These are phyloP conservation scores for Sebastes matsubarae DNA, from an alignment of 2,797 vertebrate species.

Conservation along the genomic window DNA sequence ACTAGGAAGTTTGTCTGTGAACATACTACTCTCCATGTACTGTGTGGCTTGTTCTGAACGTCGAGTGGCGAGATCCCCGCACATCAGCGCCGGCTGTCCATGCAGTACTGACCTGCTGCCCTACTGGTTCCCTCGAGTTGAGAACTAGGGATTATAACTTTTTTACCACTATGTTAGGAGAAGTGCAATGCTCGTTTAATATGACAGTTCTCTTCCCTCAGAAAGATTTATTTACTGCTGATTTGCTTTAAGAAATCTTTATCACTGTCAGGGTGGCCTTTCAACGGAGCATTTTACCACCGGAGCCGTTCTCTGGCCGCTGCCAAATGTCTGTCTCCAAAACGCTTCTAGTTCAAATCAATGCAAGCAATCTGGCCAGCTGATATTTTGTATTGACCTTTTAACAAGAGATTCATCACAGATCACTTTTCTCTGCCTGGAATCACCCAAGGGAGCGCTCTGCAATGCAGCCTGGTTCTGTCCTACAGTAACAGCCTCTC, in stretches of 20 bases:
- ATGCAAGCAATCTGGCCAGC: slow-evolving; percentile 66
- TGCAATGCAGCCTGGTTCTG: slow-evolving; percentile 1
- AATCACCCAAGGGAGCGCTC: slow-evolving; percentile 46
- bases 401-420: slow-evolving; percentile 72
- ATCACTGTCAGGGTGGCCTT: slow-evolving; percentile 61
- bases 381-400: slow-evolving; percentile 76
- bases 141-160: neutral
- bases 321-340: slow-evolving; percentile 41
- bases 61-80: too few species aligned
- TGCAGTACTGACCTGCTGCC: neutral
- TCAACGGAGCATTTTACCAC: slow-evolving; percentile 47
- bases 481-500: slow-evolving; percentile 11
- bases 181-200: neutral
- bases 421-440: slow-evolving; percentile 56
- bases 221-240: slow-evolving; percentile 25
- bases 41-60: neutral
- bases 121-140: neutral
- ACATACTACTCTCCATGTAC: neutral
- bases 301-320: neutral
- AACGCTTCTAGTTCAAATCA: slow-evolving; percentile 55
- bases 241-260: slow-evolving; percentile 47
- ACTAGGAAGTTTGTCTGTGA: neutral
- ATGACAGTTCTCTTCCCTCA: neutral
- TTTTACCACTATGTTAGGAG: neutral
- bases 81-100: neutral